These are phyloP conservation scores for Platichthys stellatus DNA, from an alignment of 2,113 vertebrate genomes.

Conservation along the genomic window DNA sequence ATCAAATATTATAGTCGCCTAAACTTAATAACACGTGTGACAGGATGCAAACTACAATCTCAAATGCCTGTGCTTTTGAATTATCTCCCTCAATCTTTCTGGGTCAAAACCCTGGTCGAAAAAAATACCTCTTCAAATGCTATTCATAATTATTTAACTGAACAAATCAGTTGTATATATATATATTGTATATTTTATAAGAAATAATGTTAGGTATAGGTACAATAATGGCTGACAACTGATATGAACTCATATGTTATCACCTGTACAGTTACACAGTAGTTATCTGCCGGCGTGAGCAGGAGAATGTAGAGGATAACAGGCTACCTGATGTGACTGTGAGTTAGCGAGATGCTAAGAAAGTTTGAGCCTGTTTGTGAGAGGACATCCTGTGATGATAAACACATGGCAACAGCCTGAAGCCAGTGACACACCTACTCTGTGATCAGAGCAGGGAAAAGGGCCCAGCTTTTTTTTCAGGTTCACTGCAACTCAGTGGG, in stretches of 20 bases:
- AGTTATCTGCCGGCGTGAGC: constrained; percentile 25
- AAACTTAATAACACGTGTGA: background rate
- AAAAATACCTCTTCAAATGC: no score
- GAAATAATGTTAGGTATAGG: no score
- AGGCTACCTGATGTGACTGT: constrained; percentile 20
- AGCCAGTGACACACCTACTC: constrained; percentile 33
- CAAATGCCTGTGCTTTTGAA: no score
- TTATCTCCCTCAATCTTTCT: background rate
- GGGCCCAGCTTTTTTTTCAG: constrained; percentile 7
- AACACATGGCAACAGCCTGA: constrained; percentile 45
- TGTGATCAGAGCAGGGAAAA: constrained; percentile 54
- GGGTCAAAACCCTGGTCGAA: no score
- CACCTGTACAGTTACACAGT: constrained; percentile 1
- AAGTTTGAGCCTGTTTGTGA: constrained; percentile 51
- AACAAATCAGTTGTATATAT: background rate
- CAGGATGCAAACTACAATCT: background rate
- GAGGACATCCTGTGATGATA: constrained; percentile 59
- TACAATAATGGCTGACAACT: no score
- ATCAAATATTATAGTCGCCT: background rate
- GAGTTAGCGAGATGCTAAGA: constrained; percentile 14
- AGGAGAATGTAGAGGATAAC: constrained; percentile 6
- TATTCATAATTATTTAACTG: background rate
- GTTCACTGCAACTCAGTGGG: constrained; percentile 60
- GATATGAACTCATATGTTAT: no score
- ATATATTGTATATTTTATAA: background rate